Evolutionary conservation across 2,113 vertebrate species (phyloP), one percentile per base, ranked within the genome.

Genomic region (Tyto alba): DNA sequence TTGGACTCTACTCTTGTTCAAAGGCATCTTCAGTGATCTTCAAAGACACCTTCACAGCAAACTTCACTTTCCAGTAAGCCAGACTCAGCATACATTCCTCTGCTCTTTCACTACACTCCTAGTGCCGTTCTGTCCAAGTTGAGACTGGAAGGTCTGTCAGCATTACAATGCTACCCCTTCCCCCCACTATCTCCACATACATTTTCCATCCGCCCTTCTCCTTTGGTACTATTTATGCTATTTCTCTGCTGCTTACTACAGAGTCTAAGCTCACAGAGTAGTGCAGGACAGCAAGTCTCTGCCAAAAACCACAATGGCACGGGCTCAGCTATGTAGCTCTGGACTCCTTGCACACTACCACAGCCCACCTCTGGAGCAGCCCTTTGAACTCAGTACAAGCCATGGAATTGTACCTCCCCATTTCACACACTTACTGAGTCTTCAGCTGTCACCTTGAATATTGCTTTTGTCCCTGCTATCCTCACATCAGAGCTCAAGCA

Each of bases 301-400:
- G 47, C 11, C 75, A 71, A 55, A 85, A 45, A 2, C 11, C 25
- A n/a, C 0, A 0, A 19, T 9, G 17, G 34, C 0, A 0, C 21
- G 43, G 71, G 53, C 71, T 72, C 69, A 67, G 60, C 23, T 71
- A 11, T 1, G 2, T 5, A 71, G 56, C 43, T 87, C 38, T 72
- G 62, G 52, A 52, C 53, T 85, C 53, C 66, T 30, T 30, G 45
- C 53, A n/a, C 21, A 7, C 18, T 11, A 34, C 18, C 56, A 63
- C 0, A 2, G 43, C 47, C 22, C 12, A 27, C 10, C 11, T 25
- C 71, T 16, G 8, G 40, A 69, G 55, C 50, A 76, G 53, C 13
- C n/a, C 3, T 15, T 52, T 52, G 26, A 79, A 43, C 47, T 59
- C 20, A 19, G 20, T 14, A 71, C 38, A 47, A 50, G 50, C 56